These are phyloP conservation scores for Sinohyriopsis cumingii DNA, from an alignment of 2,888 invertebrate genomes.

Conservation along the genomic window DNA sequence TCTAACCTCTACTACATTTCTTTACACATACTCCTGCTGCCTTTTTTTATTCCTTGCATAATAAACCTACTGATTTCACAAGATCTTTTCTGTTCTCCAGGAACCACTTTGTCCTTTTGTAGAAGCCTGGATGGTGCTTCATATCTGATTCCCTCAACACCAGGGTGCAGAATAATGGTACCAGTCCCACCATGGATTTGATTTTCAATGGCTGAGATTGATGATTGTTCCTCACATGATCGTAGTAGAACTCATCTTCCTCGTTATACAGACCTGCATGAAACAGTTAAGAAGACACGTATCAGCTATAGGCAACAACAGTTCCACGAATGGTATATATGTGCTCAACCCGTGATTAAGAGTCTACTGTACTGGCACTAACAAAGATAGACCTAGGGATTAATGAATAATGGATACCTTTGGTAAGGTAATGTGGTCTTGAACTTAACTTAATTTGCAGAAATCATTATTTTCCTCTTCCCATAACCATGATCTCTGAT, in stretches of 20 bases:
- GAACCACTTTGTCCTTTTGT: conserved; percentile 66
- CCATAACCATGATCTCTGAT: too few relatives aligned
- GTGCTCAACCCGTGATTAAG: too few relatives aligned
- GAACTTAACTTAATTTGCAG: too few relatives aligned
- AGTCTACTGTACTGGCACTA: too few relatives aligned
- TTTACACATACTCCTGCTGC: too few relatives aligned
- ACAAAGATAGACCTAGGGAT: too few relatives aligned
- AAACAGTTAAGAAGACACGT: not conserved
- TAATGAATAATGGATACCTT: too few relatives aligned
- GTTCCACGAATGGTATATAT: too few relatives aligned
- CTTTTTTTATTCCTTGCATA: too few relatives aligned
- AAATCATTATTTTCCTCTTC: too few relatives aligned
- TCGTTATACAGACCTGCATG: conserved; percentile 68
- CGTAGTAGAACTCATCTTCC: conserved; percentile 70
- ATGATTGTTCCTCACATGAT: conserved; percentile 58
- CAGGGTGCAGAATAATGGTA: conserved; percentile 66
- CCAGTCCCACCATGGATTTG: conserved; percentile 66
- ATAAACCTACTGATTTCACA: conserved; percentile 48
- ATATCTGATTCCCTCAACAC: conserved; percentile 59
- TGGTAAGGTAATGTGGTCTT: too few relatives aligned
- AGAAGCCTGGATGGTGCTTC: conserved; percentile 60
- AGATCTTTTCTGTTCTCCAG: conserved; percentile 65
- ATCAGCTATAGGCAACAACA: too few relatives aligned
- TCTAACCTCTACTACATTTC: not conserved
- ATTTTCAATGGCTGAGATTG: conserved; percentile 54